Conservation (phyloP, 2,888 invertebrate species). For the Sarcophaga rosellei region DNA sequence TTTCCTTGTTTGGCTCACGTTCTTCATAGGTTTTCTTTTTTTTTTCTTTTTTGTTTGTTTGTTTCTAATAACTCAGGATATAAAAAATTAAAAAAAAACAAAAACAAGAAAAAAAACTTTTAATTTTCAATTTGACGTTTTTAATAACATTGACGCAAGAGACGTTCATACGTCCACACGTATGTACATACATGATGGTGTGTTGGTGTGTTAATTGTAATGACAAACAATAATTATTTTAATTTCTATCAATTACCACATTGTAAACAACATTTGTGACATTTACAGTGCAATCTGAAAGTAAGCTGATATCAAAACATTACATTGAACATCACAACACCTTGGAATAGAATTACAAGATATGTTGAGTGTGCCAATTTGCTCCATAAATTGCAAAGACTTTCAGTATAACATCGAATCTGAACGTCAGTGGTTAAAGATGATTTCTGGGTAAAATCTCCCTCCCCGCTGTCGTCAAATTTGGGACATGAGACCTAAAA, state of each 20-base stretch:
- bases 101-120: not conserved
- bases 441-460: too few relatives aligned
- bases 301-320: too few relatives aligned
- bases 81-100: too few relatives aligned
- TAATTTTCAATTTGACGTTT: not conserved
- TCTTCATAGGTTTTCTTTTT: not conserved
- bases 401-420: not conserved
- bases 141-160: not conserved
- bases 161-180: not conserved
- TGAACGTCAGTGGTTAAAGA: too few relatives aligned
- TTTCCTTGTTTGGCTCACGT: slow-evolving; percentile 22
- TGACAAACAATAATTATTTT: slow-evolving; percentile 45
- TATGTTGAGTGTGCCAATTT: too few relatives aligned
- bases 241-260: not conserved
- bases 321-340: too few relatives aligned
- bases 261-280: slow-evolving; percentile 14
- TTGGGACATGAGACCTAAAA: too few relatives aligned
- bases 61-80: not conserved
- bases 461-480: too few relatives aligned
- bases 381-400: too few relatives aligned
- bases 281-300: slow-evolving; percentile 3
- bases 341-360: too few relatives aligned
- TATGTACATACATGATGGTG: too few relatives aligned
- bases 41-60: not conserved
- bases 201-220: slow-evolving; percentile 33